Evolutionary conservation across 2,113 vertebrate genomes (phyloP).

Genomic region (Neolamprologus modestus): DNA sequence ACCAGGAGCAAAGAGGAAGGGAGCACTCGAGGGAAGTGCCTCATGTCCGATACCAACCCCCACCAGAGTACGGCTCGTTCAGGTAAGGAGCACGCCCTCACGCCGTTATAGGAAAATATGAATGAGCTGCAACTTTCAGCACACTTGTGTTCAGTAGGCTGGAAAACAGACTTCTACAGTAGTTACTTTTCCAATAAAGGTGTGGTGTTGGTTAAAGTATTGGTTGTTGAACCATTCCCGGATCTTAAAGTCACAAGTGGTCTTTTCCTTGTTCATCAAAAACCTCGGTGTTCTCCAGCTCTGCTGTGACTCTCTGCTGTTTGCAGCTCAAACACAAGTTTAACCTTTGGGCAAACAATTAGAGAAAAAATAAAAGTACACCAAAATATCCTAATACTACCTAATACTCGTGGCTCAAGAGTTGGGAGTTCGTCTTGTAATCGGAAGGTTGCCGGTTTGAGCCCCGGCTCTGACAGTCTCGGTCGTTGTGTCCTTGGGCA

Average conservation of each 20-base stretch:
- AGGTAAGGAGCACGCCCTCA: slow-evolving; percentile 74
- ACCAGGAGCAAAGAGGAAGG: slow-evolving; percentile 81
- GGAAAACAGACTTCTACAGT: not conserved
- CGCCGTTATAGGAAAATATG: not conserved
- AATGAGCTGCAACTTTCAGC: not conserved
- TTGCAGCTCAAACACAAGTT: not conserved
- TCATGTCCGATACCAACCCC: slow-evolving; percentile 94
- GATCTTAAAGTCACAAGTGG: not conserved
- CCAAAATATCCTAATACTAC: not conserved
- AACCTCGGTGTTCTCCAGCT: not conserved
- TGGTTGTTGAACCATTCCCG: not conserved
- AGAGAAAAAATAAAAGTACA: not conserved
- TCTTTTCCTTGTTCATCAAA: not conserved
- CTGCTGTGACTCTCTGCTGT: accelerated
- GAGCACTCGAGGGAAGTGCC: slow-evolving; percentile 85
- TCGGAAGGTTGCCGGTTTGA: accelerated
- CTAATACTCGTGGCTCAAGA: not conserved
- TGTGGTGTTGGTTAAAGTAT: not conserved
- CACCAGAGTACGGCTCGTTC: slow-evolving; percentile 93
- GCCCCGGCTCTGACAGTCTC: accelerated
- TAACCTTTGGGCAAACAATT: not conserved
- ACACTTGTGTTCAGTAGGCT: not conserved
- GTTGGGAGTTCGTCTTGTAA: accelerated
- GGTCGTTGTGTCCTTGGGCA: accelerated
- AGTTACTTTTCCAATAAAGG: not conserved